Percentiles rank a stretch among this genome's conserved stretches.
Evolutionary conservation across 2,113 vertebrate species (phyloP).

Genomic region (Monopterus albus): DNA sequence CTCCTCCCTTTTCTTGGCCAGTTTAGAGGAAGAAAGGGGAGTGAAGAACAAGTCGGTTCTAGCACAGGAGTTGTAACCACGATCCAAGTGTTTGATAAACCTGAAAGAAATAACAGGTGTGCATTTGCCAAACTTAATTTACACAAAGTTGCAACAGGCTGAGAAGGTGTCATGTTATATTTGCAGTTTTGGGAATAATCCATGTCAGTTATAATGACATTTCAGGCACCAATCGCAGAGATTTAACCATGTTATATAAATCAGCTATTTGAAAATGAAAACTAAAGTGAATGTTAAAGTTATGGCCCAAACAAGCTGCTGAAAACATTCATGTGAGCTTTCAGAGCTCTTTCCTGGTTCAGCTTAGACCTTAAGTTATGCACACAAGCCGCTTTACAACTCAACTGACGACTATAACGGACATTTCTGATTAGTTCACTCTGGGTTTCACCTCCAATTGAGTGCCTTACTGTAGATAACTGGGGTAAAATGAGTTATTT

Average conservation of each 20-base stretch:
- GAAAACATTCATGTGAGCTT: neutral
- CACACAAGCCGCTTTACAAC: neutral
- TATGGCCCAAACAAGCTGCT: too few species aligned
- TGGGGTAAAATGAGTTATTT: neutral
- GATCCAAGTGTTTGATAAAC: slow-evolving; percentile 96
- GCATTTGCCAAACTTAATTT: neutral
- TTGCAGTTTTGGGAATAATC: neutral
- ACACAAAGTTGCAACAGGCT: neutral
- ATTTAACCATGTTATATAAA: too few species aligned
- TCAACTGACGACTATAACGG: too few species aligned
- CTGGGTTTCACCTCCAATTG: too few species aligned
- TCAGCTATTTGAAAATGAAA: neutral
- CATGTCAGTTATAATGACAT: neutral
- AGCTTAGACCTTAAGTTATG: too few species aligned
- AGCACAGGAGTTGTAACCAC: slow-evolving; percentile 95
- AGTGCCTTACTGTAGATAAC: too few species aligned
- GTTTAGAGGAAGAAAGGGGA: slow-evolving; percentile 92
- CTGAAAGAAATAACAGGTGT: slow-evolving; percentile 71
- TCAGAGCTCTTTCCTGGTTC: neutral
- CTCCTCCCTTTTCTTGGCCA: slow-evolving; percentile 98
- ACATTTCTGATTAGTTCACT: too few species aligned
- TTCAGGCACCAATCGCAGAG: neutral
- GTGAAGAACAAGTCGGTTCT: slow-evolving; percentile 96
- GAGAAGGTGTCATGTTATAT: too few species aligned
- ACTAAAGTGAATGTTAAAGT: neutral